Percentiles rank a stretch among this genome's conserved stretches.
Conservation (phyloP, 2,888 invertebrate genomes). For the Ormia ochracea region DNA sequence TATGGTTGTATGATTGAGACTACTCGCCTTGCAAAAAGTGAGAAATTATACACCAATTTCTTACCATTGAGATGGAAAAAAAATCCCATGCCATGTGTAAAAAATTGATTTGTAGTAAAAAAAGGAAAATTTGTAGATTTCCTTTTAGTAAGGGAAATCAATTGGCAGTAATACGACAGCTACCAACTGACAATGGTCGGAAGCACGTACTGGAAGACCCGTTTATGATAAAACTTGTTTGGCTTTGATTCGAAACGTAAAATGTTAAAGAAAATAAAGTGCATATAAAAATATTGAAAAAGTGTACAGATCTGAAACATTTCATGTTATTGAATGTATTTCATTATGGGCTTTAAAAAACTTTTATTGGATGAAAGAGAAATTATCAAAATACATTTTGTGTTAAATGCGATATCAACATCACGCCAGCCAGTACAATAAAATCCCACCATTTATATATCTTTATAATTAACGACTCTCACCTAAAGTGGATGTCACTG, state of each 20-base stretch:
- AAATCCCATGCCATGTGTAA: too few species aligned
- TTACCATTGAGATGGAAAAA: too few species aligned
- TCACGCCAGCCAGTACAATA: background rate
- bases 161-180: too few species aligned
- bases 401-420: background rate
- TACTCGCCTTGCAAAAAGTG: too few species aligned
- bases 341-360: background rate
- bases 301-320: background rate
- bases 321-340: background rate
- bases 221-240: too few species aligned
- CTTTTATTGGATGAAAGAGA: background rate
- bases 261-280: background rate
- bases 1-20: too few species aligned
- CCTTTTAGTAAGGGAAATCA: too few species aligned
- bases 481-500: constrained; percentile 25
- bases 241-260: background rate
- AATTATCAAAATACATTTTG: background rate
- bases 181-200: too few species aligned
- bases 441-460: constrained; percentile 3
- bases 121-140: too few species aligned
- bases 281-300: background rate
- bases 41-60: too few species aligned
- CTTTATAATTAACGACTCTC: constrained; percentile 22
- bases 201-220: too few species aligned
- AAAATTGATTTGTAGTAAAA: too few species aligned